These are phyloP conservation scores for Chesias legatella DNA, from an alignment of 2,888 invertebrate species.

Conservation along the genomic window DNA sequence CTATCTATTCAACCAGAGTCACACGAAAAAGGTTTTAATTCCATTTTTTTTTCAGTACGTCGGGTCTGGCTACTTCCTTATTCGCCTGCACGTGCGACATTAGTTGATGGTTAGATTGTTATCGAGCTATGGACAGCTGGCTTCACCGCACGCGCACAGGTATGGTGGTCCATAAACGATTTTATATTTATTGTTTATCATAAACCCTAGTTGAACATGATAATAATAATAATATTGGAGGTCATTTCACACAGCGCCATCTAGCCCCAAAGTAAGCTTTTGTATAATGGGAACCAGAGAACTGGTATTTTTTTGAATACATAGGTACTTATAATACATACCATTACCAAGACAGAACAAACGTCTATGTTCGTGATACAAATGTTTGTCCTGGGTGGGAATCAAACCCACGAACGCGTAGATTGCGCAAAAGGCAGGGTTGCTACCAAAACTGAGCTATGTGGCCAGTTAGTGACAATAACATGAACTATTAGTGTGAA, in stretches of 20 bases:
- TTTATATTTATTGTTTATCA: background rate
- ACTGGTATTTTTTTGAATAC: too few species aligned
- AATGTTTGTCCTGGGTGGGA: too few species aligned
- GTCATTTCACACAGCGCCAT: too few species aligned
- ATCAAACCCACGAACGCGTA: slow-evolving; percentile 1
- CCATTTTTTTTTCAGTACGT: background rate
- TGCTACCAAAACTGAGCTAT: too few species aligned
- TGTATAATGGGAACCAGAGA: too few species aligned
- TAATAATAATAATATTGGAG: slow-evolving; percentile 4
- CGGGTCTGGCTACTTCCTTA: slow-evolving; percentile 5
- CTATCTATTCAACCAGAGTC: too few species aligned
- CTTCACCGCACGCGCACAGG: slow-evolving; percentile 20
- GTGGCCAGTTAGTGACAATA: too few species aligned
- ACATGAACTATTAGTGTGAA: too few species aligned
- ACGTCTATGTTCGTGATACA: too few species aligned
- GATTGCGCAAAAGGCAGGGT: slow-evolving; percentile 9
- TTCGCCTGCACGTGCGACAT: slow-evolving; percentile 27
- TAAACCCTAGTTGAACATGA: background rate
- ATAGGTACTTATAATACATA: too few species aligned
- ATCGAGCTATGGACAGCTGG: slow-evolving; percentile 28
- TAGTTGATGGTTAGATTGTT: slow-evolving; percentile 25
- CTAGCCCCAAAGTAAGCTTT: too few species aligned
- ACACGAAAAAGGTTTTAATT: background rate
- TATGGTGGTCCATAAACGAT: slow-evolving; percentile 15
- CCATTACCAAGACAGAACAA: too few species aligned